Percentiles rank a stretch among this genome's conserved stretches.
Evolutionary conservation across 2,113 vertebrate genomes (phyloP).

Genomic region (Onychostoma macrolepis): DNA sequence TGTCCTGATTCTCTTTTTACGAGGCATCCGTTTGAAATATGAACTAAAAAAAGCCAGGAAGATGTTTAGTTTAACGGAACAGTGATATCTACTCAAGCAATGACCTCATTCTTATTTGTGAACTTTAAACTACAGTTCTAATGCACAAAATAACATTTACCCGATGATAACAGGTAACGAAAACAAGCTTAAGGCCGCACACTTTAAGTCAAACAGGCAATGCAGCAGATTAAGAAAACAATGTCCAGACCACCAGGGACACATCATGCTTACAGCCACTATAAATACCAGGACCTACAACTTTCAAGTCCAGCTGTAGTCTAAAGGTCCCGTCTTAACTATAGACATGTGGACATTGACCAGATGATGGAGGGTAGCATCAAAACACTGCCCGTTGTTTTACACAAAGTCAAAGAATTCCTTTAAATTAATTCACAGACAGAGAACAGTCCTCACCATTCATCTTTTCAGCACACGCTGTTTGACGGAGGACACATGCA

Average conservation of each 20-base stretch:
- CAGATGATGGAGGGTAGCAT: not conserved
- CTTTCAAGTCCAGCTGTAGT: conserved; percentile 39
- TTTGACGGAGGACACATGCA: conserved; percentile 9
- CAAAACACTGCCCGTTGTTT: not conserved
- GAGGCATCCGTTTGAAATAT: conserved; percentile 35
- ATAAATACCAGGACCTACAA: conserved; percentile 57
- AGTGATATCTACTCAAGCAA: conserved; percentile 3
- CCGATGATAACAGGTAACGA: conserved; percentile 66
- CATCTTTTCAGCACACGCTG: not conserved
- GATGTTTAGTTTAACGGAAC: conserved; percentile 48
- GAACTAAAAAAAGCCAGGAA: conserved; percentile 14
- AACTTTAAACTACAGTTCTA: conserved; percentile 20
- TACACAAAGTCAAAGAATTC: not conserved
- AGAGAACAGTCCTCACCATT: conserved; percentile 5
- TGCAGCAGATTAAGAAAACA: conserved; percentile 60
- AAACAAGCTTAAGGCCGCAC: conserved; percentile 61
- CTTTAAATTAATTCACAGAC: conserved; percentile 14
- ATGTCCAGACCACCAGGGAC: conserved; percentile 64
- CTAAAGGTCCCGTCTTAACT: conserved; percentile 29
- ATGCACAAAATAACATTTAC: conserved; percentile 65
- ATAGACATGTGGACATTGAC: not conserved
- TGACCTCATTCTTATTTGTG: not conserved
- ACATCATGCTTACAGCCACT: conserved; percentile 50
- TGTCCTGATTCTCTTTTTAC: conserved; percentile 44
- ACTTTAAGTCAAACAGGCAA: conserved; percentile 58